A percentile compares a stretch with the other conserved stretches of the same genome.
Conservation (phyloP, 2,888 invertebrate genomes). For the Cotesia congregata region DNA sequence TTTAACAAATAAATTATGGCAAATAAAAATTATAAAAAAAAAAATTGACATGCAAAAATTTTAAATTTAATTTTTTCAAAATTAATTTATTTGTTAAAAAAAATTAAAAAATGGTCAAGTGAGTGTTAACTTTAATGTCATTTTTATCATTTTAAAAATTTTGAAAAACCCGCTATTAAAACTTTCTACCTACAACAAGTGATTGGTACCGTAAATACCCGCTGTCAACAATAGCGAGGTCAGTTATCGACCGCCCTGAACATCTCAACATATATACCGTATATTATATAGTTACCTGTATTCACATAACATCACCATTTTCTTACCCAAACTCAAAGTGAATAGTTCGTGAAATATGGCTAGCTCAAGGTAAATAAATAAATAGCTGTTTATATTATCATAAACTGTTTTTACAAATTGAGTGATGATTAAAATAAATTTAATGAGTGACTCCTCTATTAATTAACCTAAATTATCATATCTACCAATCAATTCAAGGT, state of each 20-base stretch:
- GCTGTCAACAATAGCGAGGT: not conserved
- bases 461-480: not conserved
- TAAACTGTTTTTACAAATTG: not conserved
- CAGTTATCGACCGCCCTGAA: not conserved
- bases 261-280: not conserved
- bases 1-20: no score
- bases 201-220: not conserved
- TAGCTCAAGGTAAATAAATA: constrained; percentile 1
- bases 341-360: not conserved
- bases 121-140: no score
- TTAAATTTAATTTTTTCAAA: no score
- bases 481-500: not conserved
- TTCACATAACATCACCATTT: not conserved
- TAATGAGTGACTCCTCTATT: not conserved
- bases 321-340: not conserved
- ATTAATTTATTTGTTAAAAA: no score
- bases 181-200: not conserved
- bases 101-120: no score
- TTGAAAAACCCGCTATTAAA: not conserved
- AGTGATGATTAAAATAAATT: not conserved
- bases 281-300: not conserved
- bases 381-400: not conserved
- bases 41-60: no score
- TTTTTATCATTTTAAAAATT: no score
- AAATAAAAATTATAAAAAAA: no score